phyloP scores from a whole-genome alignment of 2,113 vertebrate species.

The Gulo gulo region DNA sequence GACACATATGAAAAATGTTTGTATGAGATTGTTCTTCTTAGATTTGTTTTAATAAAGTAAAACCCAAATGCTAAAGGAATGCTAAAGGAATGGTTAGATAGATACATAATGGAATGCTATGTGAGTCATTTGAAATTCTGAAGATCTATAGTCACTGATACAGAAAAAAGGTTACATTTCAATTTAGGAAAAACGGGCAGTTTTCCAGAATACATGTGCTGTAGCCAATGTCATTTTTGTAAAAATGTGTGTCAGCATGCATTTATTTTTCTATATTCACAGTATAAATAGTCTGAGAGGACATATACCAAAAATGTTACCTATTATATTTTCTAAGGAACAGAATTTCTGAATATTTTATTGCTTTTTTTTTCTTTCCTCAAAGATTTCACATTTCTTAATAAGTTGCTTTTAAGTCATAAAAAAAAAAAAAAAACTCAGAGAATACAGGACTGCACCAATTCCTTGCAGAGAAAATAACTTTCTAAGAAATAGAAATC shows the following conservation, averaged over 20 bases:
- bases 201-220: not conserved
- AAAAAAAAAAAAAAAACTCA: not conserved
- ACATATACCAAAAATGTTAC: not conserved
- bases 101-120: not conserved
- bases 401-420: slow-evolving; percentile 13
- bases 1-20: not conserved
- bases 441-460: not conserved
- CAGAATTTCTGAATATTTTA: not conserved
- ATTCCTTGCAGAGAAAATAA: not conserved
- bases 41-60: slow-evolving; percentile 2
- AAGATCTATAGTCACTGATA: not conserved
- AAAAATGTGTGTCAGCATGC: not conserved
- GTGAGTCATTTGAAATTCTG: not conserved
- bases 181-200: not conserved
- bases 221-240: not conserved
- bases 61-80: not conserved
- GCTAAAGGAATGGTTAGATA: not conserved
- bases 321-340: not conserved
- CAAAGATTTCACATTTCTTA: not conserved
- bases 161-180: not conserved
- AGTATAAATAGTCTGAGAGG: not conserved
- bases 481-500: not conserved
- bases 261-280: not conserved
- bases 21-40: not conserved
- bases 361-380: not conserved